These are phyloP conservation scores for Trachelus stipa DNA, from an alignment of 2,888 invertebrate species.

Conservation along the genomic window DNA sequence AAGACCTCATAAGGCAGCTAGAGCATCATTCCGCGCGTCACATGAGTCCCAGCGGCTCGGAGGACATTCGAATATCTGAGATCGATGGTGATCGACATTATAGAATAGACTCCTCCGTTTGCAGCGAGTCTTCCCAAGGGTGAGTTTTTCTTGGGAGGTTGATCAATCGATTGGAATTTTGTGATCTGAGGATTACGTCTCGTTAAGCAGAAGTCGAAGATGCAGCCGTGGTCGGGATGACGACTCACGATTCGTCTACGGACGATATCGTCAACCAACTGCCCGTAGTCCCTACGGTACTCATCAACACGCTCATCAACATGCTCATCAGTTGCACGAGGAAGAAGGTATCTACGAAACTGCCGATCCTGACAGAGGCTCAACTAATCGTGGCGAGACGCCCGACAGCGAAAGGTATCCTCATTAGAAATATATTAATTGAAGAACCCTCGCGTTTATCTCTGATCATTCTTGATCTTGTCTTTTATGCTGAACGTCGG, in stretches of 20 bases:
- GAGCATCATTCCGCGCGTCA: constrained; percentile 88
- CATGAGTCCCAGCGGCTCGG: constrained; percentile 92
- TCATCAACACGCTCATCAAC: constrained; percentile 71
- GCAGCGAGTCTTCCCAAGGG: constrained; percentile 81
- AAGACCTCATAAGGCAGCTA: constrained; percentile 89
- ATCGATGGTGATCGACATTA: constrained; percentile 90
- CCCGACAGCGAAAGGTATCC: constrained; percentile 88
- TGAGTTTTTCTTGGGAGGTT: constrained; percentile 59
- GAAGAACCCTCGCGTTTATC: background rate
- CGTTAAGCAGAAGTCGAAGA: constrained; percentile 70
- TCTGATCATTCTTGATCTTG: constrained; percentile 1
- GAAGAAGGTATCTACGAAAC: constrained; percentile 91
- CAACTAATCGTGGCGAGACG: constrained; percentile 81
- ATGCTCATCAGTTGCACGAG: constrained; percentile 71
- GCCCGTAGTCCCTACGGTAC: constrained; percentile 67
- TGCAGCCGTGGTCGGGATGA: constrained; percentile 74
- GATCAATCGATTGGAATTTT: background rate
- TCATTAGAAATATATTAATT: background rate
- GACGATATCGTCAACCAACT: constrained; percentile 73
- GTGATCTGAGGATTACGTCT: background rate
- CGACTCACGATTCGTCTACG: constrained; percentile 80
- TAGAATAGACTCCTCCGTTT: constrained; percentile 80
- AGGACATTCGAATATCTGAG: constrained; percentile 90
- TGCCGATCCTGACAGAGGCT: constrained; percentile 79
- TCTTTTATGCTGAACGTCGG: background rate